phyloP scores from a whole-genome alignment of 2,888 invertebrate species.

The Augochlorella aurata region DNA sequence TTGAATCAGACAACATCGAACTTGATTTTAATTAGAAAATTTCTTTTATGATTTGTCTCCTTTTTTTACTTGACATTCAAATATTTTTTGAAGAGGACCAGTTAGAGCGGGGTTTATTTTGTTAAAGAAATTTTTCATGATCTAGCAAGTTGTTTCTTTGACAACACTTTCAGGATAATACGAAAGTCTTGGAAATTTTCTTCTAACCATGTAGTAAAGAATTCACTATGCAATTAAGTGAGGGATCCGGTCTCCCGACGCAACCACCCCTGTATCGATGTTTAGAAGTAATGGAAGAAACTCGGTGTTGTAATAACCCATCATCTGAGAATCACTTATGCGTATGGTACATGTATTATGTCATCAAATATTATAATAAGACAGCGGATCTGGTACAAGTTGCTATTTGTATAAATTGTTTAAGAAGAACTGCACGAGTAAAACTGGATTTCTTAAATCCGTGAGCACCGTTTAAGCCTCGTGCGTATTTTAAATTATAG shows the following conservation, averaged over 20 bases:
- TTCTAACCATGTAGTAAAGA: constrained; percentile 28
- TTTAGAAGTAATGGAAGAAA: constrained; percentile 11
- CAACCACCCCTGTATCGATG: constrained; percentile 11
- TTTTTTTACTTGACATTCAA: not conserved
- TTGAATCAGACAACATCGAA: not conserved
- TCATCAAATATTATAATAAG: not conserved
- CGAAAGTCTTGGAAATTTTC: constrained; percentile 6
- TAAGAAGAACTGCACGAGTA: not conserved
- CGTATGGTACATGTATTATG: not conserved
- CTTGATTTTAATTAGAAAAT: not conserved
- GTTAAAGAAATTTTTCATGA: not conserved
- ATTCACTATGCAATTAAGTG: constrained; percentile 40
- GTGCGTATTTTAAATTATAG: no score
- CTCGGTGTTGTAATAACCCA: not conserved
- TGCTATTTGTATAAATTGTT: not conserved
- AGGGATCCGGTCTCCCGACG: not conserved
- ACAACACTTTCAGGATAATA: not conserved
- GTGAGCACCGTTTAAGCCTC: no score
- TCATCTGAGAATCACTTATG: not conserved
- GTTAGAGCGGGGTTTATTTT: not conserved
- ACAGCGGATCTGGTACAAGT: not conserved
- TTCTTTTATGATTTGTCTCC: not conserved
- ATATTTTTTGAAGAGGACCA: not conserved
- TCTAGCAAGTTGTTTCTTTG: not conserved
- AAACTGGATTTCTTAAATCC: not conserved